These are phyloP conservation scores for Eurypyga helias DNA, from an alignment of 2,113 vertebrate genomes.

Conservation along the genomic window DNA sequence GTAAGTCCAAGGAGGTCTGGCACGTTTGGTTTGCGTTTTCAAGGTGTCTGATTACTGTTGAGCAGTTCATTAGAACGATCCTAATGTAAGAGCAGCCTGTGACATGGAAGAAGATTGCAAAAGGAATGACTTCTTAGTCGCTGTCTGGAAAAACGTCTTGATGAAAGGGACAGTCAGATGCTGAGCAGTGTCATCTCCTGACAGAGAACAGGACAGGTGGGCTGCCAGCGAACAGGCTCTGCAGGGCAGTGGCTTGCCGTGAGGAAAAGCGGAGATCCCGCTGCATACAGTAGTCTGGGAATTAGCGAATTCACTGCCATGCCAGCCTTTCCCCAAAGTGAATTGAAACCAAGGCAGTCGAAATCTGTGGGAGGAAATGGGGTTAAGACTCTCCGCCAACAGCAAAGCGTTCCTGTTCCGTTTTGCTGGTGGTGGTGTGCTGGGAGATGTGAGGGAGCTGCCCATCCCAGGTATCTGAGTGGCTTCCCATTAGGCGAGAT, in stretches of 20 bases:
- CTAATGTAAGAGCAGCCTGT: not conserved
- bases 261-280: not conserved
- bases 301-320: not conserved
- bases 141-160: not conserved
- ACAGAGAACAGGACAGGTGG: not conserved
- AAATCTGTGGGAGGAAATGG: not conserved
- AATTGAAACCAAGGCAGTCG: not conserved
- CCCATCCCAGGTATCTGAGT: not conserved
- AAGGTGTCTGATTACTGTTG: not conserved
- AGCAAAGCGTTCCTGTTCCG: not conserved
- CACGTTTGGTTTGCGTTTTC: not conserved
- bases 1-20: not conserved
- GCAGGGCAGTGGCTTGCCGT: not conserved
- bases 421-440: not conserved
- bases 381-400: not conserved
- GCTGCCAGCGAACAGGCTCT: not conserved
- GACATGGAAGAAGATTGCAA: not conserved
- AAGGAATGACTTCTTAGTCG: not conserved
- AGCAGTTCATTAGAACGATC: not conserved
- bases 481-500: not conserved
- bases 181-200: not conserved
- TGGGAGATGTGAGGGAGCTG: not conserved
- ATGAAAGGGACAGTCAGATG: not conserved
- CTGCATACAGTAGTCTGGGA: not conserved
- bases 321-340: not conserved